These are phyloP conservation scores for Andrena cerasifolii DNA, from an alignment of 1,140 invertebrate genomes.

Conservation along the genomic window DNA sequence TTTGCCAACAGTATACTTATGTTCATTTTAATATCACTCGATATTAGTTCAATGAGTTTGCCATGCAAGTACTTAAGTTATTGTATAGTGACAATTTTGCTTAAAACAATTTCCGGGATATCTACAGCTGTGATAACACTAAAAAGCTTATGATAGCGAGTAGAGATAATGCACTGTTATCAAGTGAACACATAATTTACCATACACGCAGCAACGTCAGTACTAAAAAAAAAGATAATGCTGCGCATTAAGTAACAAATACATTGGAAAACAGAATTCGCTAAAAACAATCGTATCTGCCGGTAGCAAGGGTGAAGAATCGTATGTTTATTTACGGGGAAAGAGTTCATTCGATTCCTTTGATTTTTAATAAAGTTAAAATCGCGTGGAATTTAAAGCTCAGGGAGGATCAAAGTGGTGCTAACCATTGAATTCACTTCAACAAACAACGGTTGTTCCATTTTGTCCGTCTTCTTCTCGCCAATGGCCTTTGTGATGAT, in stretches of 20 bases:
- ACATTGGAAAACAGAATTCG: background rate
- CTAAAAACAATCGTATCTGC: background rate
- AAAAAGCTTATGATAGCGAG: background rate
- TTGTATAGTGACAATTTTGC: too few relatives aligned
- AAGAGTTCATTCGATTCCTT: background rate
- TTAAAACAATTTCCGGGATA: too few relatives aligned
- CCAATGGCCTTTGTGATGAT: constrained; percentile 86
- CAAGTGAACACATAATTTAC: background rate
- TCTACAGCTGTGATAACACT: background rate
- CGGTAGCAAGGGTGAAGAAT: background rate
- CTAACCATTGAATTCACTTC: constrained; percentile 76
- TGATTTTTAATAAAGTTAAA: background rate
- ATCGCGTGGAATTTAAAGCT: background rate
- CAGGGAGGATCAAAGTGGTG: constrained; percentile 27
- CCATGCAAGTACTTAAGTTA: too few relatives aligned
- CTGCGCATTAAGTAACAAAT: background rate
- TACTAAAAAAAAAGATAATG: background rate
- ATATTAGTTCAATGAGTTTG: too few relatives aligned
- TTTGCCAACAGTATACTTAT: constrained; percentile 7
- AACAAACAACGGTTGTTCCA: constrained; percentile 85
- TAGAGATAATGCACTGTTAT: background rate
- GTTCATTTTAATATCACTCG: too few relatives aligned
- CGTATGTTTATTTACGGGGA: background rate
- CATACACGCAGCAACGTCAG: background rate
- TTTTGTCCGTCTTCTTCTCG: constrained; percentile 86